phyloP scores from a whole-genome alignment of 1,140 invertebrate genomes.

The Drosophila nebulosa region DNA sequence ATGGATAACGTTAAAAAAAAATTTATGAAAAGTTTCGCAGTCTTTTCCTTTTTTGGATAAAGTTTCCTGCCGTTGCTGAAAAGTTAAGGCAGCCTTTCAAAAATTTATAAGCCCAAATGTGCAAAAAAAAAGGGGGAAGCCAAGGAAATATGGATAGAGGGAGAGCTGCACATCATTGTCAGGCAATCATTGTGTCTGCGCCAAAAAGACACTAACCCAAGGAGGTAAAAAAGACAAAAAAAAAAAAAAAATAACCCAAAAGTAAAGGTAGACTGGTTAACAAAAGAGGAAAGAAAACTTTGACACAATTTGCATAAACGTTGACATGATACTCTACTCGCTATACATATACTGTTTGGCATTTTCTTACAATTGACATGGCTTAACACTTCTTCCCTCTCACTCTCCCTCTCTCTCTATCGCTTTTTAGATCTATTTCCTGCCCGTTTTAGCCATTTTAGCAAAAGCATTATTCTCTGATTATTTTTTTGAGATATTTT shows the following conservation, averaged over 20 bases:
- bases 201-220: not conserved
- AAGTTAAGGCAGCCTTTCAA: conserved; percentile 3
- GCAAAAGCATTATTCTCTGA: not conserved
- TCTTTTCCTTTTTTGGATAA: no score
- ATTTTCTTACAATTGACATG: not conserved
- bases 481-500: conserved; percentile 26
- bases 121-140: not conserved
- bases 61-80: not conserved
- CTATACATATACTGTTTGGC: not conserved
- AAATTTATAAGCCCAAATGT: not conserved
- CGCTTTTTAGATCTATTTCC: not conserved
- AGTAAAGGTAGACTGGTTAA: not conserved
- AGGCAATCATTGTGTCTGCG: conserved; percentile 21
- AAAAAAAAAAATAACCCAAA: no score
- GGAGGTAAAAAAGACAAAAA: no score
- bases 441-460: no score
- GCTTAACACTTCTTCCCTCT: no score
- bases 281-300: not conserved
- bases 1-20: not conserved
- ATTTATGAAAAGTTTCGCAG: not conserved
- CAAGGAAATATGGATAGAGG: no score
- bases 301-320: not conserved
- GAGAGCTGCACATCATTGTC: conserved; percentile 35
- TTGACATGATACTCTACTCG: not conserved
- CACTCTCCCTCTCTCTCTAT: not conserved